A percentile compares a stretch with the other conserved stretches of the same genome.
Conservation (phyloP, 2,888 invertebrate species). For the Torymus tubicola region DNA sequence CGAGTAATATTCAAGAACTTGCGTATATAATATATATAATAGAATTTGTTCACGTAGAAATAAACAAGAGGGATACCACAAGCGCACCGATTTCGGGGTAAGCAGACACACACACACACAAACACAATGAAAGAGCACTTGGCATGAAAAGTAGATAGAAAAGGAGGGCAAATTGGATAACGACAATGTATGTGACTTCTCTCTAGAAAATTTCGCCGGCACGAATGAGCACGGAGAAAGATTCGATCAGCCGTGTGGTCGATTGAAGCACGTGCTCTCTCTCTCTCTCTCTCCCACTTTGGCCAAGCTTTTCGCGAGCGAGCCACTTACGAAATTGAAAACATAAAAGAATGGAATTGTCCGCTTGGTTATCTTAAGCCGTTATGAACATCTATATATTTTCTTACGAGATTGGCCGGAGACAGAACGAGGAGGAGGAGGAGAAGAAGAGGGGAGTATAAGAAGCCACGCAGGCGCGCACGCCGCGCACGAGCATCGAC, state of each 20-base stretch:
- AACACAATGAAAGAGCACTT: not conserved
- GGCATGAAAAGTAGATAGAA: not conserved
- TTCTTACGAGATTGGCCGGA: conserved; percentile 21
- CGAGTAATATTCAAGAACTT: too few species aligned
- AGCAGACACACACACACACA: not conserved
- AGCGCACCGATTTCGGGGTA: not conserved
- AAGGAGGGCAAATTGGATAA: conserved; percentile 23
- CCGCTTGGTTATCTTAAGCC: conserved; percentile 35
- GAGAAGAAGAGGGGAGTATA: too few species aligned
- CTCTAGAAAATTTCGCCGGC: not conserved
- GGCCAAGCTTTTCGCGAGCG: too few species aligned
- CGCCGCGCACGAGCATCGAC: conserved; percentile 26
- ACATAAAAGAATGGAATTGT: conserved; percentile 43
- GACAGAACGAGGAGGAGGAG: not conserved
- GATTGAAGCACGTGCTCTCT: conserved; percentile 13
- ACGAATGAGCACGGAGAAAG: not conserved
- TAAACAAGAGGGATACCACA: too few species aligned
- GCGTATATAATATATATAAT: too few species aligned
- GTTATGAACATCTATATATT: conserved; percentile 31
- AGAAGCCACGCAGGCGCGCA: not conserved
- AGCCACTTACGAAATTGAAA: conserved; percentile 49
- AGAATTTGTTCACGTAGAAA: too few species aligned
- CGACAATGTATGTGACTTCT: not conserved
- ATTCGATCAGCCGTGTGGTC: conserved; percentile 3
- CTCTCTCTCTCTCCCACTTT: not conserved